phyloP scores from a whole-genome alignment of 2,113 vertebrate genomes.

The Suncus etruscus region DNA sequence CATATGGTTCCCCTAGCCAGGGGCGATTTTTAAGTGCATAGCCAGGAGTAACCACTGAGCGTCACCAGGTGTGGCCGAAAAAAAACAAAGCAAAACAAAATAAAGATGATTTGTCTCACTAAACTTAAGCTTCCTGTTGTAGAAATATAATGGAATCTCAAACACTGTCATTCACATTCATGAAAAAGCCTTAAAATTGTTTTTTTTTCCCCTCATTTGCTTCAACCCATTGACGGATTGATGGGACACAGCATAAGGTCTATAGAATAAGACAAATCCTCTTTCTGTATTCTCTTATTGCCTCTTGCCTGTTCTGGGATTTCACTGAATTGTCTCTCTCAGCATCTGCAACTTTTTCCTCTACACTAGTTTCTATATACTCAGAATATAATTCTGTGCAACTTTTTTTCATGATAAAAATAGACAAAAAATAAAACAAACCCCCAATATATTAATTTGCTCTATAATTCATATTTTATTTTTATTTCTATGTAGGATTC shows the following conservation, averaged over 20 bases:
- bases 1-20: too few species aligned
- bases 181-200: not conserved
- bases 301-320: not conserved
- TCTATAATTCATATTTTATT: not conserved
- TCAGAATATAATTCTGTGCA: not conserved
- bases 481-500: conserved; percentile 31
- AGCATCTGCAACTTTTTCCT: not conserved
- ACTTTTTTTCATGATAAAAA: not conserved
- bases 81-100: too few species aligned
- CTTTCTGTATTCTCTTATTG: not conserved
- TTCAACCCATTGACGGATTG: not conserved
- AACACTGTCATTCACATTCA: conserved; percentile 9
- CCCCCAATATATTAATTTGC: too few species aligned
- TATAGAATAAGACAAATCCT: not conserved
- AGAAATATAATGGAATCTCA: not conserved
- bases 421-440: not conserved
- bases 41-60: too few species aligned
- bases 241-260: not conserved
- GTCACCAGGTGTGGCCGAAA: too few species aligned
- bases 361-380: not conserved
- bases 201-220: conserved; percentile 16
- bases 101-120: conserved; percentile 36
- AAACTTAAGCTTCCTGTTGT: conserved; percentile 3
- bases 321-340: conserved; percentile 16
- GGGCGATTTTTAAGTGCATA: too few species aligned